A percentile compares a stretch with the other conserved stretches of the same genome.
phyloP scores from a whole-genome alignment of 2,797 vertebrate genomes.

The Rhabdomys pumilio region DNA sequence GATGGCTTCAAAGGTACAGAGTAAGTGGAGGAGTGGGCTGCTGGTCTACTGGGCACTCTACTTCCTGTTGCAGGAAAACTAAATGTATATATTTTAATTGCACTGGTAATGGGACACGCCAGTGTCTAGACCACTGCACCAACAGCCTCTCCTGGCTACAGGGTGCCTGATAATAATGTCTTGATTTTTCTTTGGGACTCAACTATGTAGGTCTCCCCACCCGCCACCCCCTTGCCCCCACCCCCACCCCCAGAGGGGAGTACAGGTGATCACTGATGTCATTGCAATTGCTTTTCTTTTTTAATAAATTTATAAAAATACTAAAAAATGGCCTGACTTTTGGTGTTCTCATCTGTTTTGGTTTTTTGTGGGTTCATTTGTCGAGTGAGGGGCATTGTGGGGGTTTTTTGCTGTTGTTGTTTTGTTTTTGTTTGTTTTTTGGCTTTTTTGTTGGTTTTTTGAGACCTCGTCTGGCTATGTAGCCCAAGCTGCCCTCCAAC shows the following conservation, averaged over 20 bases:
- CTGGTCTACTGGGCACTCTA: slow-evolving; percentile 61
- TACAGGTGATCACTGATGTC: slow-evolving; percentile 83
- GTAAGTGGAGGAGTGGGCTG: slow-evolving; percentile 78
- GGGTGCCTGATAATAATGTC: slow-evolving; percentile 74
- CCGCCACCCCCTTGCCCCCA: background rate
- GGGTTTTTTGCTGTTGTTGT: background rate
- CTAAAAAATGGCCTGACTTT: slow-evolving; percentile 68
- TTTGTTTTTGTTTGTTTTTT: background rate
- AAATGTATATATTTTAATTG: slow-evolving; percentile 86
- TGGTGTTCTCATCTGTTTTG: background rate
- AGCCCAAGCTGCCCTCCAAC: background rate
- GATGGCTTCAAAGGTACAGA: slow-evolving; percentile 67
- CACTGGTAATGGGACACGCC: slow-evolving; percentile 84
- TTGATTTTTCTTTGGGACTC: slow-evolving; percentile 81
- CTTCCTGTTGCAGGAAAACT: slow-evolving; percentile 83
- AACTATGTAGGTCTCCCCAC: slow-evolving; percentile 60
- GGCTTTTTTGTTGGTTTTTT: background rate
- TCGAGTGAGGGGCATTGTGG: no score
- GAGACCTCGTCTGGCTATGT: background rate
- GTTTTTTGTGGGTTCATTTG: background rate
- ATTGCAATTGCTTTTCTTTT: slow-evolving; percentile 85
- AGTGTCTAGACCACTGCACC: slow-evolving; percentile 75
- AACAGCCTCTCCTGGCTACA: slow-evolving; percentile 78
- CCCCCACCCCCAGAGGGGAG: slow-evolving; percentile 67
- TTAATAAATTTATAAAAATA: slow-evolving; percentile 85